Percentiles rank a stretch among this genome's conserved stretches.
Conservation (phyloP, 2,888 invertebrate species). For the Neria commutata region DNA sequence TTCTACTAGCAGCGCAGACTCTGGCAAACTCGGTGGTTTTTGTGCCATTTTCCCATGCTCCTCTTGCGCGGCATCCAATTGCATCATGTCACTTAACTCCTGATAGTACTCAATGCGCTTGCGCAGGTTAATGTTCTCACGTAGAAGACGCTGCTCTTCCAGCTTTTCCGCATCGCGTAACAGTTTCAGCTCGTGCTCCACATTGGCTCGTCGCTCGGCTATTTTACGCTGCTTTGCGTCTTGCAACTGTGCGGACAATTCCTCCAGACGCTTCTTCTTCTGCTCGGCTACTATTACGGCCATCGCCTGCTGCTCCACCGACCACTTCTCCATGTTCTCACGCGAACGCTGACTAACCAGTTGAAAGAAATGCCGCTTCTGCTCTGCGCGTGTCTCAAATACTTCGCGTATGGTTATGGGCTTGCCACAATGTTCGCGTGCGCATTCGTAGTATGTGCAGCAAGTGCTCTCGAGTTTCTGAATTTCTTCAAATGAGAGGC, state of each 20-base stretch:
- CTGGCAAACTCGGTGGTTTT: too few relatives aligned
- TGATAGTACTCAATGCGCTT: constrained; percentile 53
- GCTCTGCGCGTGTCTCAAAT: constrained; percentile 63
- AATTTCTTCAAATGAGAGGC: constrained; percentile 51
- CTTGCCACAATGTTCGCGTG: constrained; percentile 62
- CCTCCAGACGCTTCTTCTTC: constrained; percentile 45
- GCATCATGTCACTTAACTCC: constrained; percentile 42
- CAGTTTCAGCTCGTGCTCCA: constrained; percentile 47
- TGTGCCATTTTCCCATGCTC: background rate
- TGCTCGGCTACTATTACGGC: constrained; percentile 37
- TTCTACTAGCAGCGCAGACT: too few relatives aligned
- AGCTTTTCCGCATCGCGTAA: constrained; percentile 42
- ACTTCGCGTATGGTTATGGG: constrained; percentile 65
- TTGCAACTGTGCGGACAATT: constrained; percentile 47
- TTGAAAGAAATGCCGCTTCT: constrained; percentile 64
- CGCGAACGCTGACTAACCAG: constrained; percentile 62
- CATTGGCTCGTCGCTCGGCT: constrained; percentile 46
- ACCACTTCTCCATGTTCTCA: constrained; percentile 51
- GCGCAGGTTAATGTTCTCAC: constrained; percentile 46
- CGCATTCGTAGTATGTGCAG: constrained; percentile 39
- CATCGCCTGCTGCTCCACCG: constrained; percentile 39
- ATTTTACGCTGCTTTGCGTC: constrained; percentile 47
- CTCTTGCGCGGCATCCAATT: constrained; percentile 22
- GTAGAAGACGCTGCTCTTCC: constrained; percentile 44
- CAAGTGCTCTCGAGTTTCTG: constrained; percentile 40